Evolutionary conservation across 1,140 invertebrate genomes (phyloP).

Genomic region (Agrypnia vestita): DNA sequence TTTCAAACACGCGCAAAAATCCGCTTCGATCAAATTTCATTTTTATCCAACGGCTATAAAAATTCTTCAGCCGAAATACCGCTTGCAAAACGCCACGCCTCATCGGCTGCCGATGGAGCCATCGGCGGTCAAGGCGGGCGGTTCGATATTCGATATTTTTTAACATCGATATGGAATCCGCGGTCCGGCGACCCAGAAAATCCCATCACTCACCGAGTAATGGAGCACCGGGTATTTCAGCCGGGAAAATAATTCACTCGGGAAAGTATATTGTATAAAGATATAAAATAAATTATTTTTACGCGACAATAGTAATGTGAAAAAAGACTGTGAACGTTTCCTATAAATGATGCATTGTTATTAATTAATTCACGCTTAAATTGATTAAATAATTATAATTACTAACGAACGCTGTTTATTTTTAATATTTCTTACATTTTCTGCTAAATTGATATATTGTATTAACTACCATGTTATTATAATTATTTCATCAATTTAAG

Average conservation of each 20-base stretch:
- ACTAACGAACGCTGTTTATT: too few relatives aligned
- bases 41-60: slow-evolving; percentile 15
- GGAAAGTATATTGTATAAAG: neutral
- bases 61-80: neutral
- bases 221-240: neutral
- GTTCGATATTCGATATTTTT: neutral
- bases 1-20: neutral
- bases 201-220: slow-evolving; percentile 26
- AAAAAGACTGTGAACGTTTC: too few relatives aligned
- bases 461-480: too few relatives aligned
- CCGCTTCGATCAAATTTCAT: slow-evolving; percentile 14
- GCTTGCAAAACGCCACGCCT: neutral
- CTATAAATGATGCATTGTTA: too few relatives aligned
- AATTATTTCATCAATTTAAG: too few relatives aligned
- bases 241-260: neutral
- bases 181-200: slow-evolving; percentile 22
- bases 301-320: too few relatives aligned
- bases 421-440: too few relatives aligned
- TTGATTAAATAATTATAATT: too few relatives aligned
- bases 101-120: neutral
- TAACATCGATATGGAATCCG: slow-evolving; percentile 17
- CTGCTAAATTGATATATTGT: too few relatives aligned
- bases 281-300: too few relatives aligned
- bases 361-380: too few relatives aligned
- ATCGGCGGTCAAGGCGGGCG: neutral